Evolutionary conservation across 2,113 vertebrate species (phyloP).

Genomic region (Zosterops hypoxanthus): DNA sequence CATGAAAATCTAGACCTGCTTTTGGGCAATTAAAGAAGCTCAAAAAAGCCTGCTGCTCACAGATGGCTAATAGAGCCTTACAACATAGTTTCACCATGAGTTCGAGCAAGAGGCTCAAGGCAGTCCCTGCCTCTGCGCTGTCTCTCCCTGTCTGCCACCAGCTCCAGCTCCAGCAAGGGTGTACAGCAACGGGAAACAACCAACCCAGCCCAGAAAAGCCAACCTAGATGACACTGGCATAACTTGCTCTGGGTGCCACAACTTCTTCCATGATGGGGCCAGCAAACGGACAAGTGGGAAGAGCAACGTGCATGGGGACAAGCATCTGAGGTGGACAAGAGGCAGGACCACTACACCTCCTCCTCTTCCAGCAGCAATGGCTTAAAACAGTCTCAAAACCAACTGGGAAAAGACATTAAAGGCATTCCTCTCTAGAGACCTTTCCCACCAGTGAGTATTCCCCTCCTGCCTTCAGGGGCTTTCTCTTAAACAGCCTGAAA

Average conservation of each 20-base stretch:
- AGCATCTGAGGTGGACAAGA: neutral
- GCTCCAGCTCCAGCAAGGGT: neutral
- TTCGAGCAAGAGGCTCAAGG: neutral
- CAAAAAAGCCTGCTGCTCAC: neutral
- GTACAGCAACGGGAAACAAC: neutral
- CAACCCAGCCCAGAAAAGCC: neutral
- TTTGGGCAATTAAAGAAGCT: neutral
- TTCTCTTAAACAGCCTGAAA: neutral
- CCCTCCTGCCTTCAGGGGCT: neutral
- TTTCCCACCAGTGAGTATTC: neutral
- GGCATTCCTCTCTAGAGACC: neutral
- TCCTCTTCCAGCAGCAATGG: neutral
- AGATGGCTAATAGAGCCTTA: neutral
- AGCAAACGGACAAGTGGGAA: neutral
- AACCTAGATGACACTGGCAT: fast-evolving
- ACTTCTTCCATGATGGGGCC: neutral
- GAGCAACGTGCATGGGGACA: fast-evolving
- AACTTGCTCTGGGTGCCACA: neutral
- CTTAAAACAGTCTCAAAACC: neutral
- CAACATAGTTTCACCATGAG: neutral
- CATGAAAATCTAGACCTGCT: neutral
- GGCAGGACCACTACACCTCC: neutral
- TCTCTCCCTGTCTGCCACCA: neutral
- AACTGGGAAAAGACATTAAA: neutral
- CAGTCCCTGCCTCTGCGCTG: fast-evolving